These are phyloP conservation scores for Caradrina clavipalpis DNA, from an alignment of 2,888 invertebrate species.

Conservation along the genomic window DNA sequence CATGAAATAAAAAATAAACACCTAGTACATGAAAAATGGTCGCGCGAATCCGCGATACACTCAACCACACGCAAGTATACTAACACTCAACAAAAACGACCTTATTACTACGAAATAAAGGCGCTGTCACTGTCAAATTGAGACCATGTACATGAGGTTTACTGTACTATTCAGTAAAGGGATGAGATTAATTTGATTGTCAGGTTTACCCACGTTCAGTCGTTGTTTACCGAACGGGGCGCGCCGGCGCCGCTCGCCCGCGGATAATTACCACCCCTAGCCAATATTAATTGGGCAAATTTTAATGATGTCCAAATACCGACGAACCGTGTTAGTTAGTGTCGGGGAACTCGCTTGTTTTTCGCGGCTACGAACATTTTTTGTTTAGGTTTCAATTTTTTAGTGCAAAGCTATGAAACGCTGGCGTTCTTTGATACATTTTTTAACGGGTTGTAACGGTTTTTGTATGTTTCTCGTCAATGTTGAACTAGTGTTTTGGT, in stretches of 20 bases:
- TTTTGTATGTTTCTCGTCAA: slow-evolving; percentile 5
- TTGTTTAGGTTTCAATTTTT: slow-evolving; percentile 23
- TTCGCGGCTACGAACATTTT: slow-evolving; percentile 30
- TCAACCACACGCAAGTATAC: not conserved
- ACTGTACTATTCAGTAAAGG: slow-evolving; percentile 51
- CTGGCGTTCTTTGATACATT: slow-evolving; percentile 17
- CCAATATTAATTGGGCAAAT: slow-evolving; percentile 81
- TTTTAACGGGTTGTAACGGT: slow-evolving; percentile 9
- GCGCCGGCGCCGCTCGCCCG: slow-evolving; percentile 58
- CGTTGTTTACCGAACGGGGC: slow-evolving; percentile 64
- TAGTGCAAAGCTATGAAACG: slow-evolving; percentile 9
- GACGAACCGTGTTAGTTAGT: slow-evolving; percentile 55
- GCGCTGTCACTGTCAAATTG: not conserved
- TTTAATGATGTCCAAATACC: slow-evolving; percentile 84
- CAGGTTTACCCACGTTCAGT: slow-evolving; percentile 58
- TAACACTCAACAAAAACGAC: not conserved
- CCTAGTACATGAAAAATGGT: slow-evolving; percentile 21
- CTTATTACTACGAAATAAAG: not conserved
- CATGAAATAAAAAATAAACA: slow-evolving; percentile 3
- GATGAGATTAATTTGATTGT: slow-evolving; percentile 75
- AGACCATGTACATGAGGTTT: not conserved
- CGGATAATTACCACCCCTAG: slow-evolving; percentile 74
- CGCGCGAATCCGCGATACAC: slow-evolving; percentile 12
- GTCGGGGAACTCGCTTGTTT: slow-evolving; percentile 41
- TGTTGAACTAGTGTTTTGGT: slow-evolving; percentile 8